Percentiles rank a stretch among this genome's conserved stretches.
phyloP scores from a whole-genome alignment of 2,797 vertebrate genomes.

The Astyanax mexicanus region DNA sequence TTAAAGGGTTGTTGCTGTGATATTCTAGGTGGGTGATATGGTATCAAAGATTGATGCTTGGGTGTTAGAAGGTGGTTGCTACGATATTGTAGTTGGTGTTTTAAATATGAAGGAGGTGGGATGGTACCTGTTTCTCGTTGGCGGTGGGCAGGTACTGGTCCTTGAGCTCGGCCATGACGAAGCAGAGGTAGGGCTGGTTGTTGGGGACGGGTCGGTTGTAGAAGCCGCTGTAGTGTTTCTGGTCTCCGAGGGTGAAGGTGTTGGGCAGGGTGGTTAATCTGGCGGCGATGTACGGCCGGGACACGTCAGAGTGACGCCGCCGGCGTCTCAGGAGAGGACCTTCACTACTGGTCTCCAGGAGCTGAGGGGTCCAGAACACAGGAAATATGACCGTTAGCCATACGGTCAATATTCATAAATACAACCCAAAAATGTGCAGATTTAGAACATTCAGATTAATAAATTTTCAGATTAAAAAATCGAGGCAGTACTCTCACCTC shows the following conservation, averaged over 20 bases:
- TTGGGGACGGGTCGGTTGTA: slow-evolving; percentile 87
- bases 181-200: slow-evolving; percentile 89
- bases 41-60: too few species aligned
- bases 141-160: slow-evolving; percentile 82
- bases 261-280: slow-evolving; percentile 88
- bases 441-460: too few species aligned
- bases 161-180: slow-evolving; percentile 88
- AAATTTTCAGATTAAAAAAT: too few species aligned
- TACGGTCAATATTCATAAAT: too few species aligned
- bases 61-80: too few species aligned
- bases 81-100: too few species aligned
- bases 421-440: too few species aligned
- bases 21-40: too few species aligned
- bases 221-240: slow-evolving; percentile 89
- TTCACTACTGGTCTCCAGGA: slow-evolving; percentile 83
- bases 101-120: too few species aligned
- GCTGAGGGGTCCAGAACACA: slow-evolving; percentile 70
- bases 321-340: slow-evolving; percentile 76
- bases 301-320: slow-evolving; percentile 73
- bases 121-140: slow-evolving; percentile 59
- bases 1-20: too few species aligned
- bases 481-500: slow-evolving; percentile 80
- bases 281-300: slow-evolving; percentile 90
- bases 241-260: slow-evolving; percentile 90
- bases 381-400: too few species aligned